These are phyloP conservation scores for Palloptera scutellata DNA, from an alignment of 2,888 invertebrate genomes.

Conservation along the genomic window DNA sequence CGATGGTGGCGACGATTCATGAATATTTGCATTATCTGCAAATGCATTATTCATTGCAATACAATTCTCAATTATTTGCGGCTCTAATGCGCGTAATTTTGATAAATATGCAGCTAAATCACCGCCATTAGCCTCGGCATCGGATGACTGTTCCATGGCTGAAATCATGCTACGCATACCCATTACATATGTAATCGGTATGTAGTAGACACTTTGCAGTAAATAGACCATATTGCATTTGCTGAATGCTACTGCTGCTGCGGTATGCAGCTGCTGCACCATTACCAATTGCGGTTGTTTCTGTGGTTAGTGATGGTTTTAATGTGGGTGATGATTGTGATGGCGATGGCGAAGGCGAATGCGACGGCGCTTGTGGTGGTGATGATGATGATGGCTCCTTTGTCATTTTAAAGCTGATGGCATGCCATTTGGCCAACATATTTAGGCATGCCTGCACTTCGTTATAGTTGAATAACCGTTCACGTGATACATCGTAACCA, in stretches of 20 bases:
- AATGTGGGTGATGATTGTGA: background rate
- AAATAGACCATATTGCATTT: constrained; percentile 26
- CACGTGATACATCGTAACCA: constrained; percentile 36
- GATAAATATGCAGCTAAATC: constrained; percentile 24
- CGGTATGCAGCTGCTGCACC: background rate
- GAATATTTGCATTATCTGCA: background rate
- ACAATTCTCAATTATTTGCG: constrained; percentile 23
- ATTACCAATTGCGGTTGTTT: background rate
- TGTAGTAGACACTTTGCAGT: constrained; percentile 17
- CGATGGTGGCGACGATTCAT: no score
- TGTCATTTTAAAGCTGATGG: constrained; percentile 37
- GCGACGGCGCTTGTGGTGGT: no score
- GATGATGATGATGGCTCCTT: background rate
- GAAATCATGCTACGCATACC: constrained; percentile 13
- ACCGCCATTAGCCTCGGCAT: constrained; percentile 1
- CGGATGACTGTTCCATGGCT: constrained; percentile 13
- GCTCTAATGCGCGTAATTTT: constrained; percentile 17
- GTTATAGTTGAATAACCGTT: constrained; percentile 25
- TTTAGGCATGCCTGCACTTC: constrained; percentile 33
- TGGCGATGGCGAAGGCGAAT: no score
- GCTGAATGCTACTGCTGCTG: background rate
- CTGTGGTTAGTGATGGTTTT: background rate
- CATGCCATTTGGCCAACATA: constrained; percentile 42
- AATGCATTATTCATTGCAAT: constrained; percentile 22
- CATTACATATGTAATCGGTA: constrained; percentile 18